Evolutionary conservation across 2,888 invertebrate species (phyloP).

Genomic region (Conus canariensis): DNA sequence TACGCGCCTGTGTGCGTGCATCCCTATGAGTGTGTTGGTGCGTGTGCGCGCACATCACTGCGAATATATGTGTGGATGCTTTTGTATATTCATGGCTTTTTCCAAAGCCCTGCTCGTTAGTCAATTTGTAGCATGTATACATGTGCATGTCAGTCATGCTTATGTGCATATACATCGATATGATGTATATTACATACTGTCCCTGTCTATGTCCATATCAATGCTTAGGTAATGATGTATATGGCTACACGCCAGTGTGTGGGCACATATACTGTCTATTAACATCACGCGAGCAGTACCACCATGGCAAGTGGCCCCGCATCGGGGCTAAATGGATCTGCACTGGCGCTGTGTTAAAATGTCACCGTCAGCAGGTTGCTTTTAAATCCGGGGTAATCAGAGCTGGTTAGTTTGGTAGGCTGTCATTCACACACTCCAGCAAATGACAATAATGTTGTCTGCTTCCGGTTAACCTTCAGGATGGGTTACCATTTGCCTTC

Average conservation of each 20-base stretch:
- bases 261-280: not conserved
- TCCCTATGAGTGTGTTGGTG: not conserved
- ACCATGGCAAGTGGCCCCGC: no score
- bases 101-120: no score
- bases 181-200: not conserved
- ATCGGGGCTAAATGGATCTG: not conserved
- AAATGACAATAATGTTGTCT: not conserved
- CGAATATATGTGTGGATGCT: not conserved
- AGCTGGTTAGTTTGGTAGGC: not conserved
- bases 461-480: not conserved
- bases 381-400: not conserved
- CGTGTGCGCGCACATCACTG: not conserved
- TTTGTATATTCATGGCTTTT: not conserved
- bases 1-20: not conserved
- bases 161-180: not conserved
- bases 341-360: not conserved
- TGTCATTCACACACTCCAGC: not conserved
- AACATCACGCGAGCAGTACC: no score
- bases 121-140: no score
- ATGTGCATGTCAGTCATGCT: no score
- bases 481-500: not conserved
- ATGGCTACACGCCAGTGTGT: not conserved
- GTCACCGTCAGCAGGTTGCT: not conserved
- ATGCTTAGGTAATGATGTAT: not conserved
- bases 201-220: not conserved